Conservation (phyloP, 2,888 invertebrate species). For the Amphiduros pacificus region DNA sequence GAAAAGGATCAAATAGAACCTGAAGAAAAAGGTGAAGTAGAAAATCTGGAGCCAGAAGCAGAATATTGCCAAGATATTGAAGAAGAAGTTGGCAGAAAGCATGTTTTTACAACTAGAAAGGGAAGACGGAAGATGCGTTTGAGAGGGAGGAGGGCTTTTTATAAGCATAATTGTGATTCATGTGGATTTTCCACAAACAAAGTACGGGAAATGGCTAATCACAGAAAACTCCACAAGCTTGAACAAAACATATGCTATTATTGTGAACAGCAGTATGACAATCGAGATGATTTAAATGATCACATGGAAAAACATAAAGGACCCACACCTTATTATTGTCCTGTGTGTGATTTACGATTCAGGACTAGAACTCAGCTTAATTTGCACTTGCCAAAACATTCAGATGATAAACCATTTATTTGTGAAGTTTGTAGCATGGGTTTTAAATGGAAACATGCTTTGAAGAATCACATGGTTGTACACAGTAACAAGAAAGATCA, state of each 20-base stretch:
- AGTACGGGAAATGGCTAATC: constrained; percentile 36
- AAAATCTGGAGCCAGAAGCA: too few species aligned
- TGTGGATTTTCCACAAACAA: constrained; percentile 39
- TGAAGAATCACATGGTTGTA: constrained; percentile 59
- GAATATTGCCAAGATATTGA: too few species aligned
- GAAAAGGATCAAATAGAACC: too few species aligned
- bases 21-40: too few species aligned
- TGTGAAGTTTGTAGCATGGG: constrained; percentile 64
- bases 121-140: too few species aligned
- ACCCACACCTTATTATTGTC: constrained; percentile 63
- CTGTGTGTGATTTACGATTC: constrained; percentile 63
- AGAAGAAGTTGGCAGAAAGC: too few species aligned
- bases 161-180: constrained; percentile 36
- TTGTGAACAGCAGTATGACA: constrained; percentile 53
- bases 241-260: constrained; percentile 52
- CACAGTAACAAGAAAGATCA: constrained; percentile 65
- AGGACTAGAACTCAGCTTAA: constrained; percentile 62
- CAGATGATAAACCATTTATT: constrained; percentile 63
- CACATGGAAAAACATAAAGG: constrained; percentile 62
- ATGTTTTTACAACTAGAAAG: too few species aligned
- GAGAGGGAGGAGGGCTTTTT: not conserved
- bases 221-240: constrained; percentile 41
- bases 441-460: constrained; percentile 67
- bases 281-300: constrained; percentile 41
- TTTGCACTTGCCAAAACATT: constrained; percentile 65